phyloP scores from a whole-genome alignment of 1,140 invertebrate species.

The Drusus annulatus region DNA sequence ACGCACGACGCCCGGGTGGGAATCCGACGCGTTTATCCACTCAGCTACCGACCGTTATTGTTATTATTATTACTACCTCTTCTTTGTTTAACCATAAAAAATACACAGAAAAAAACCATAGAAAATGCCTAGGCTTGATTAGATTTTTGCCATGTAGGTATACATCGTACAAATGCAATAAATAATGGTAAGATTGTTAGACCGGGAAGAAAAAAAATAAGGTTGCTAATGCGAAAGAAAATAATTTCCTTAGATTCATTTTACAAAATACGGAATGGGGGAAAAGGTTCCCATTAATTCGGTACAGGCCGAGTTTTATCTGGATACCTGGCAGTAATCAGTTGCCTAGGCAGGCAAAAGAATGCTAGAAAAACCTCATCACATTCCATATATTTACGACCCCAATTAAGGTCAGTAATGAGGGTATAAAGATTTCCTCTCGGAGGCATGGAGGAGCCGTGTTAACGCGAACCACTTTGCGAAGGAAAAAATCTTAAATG shows the following conservation, averaged over 20 bases:
- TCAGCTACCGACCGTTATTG: too few species aligned
- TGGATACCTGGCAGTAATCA: conserved; percentile 27
- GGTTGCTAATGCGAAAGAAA: too few species aligned
- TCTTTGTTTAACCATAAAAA: too few species aligned
- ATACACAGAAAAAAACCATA: too few species aligned
- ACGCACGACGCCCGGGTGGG: too few species aligned
- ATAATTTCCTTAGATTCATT: neutral
- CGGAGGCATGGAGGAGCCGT: conserved; percentile 50
- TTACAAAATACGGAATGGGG: neutral
- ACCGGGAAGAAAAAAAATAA: too few species aligned
- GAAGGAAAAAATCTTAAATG: conserved; percentile 47
- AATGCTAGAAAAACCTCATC: conserved; percentile 9
- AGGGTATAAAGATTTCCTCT: conserved; percentile 28
- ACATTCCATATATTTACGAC: conserved; percentile 40
- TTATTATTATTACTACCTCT: too few species aligned
- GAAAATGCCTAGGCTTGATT: too few species aligned
- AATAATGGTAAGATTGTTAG: too few species aligned
- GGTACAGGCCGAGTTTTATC: neutral
- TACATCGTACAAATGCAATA: too few species aligned
- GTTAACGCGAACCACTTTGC: conserved; percentile 42
- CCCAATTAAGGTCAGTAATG: conserved; percentile 40
- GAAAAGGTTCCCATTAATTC: conserved; percentile 4
- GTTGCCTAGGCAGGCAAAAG: conserved; percentile 34
- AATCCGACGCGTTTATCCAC: too few species aligned
- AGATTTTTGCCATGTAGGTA: too few species aligned